Evolutionary conservation across 2,797 vertebrate genomes (phyloP).

Genomic region (Sitta carolinensis): DNA sequence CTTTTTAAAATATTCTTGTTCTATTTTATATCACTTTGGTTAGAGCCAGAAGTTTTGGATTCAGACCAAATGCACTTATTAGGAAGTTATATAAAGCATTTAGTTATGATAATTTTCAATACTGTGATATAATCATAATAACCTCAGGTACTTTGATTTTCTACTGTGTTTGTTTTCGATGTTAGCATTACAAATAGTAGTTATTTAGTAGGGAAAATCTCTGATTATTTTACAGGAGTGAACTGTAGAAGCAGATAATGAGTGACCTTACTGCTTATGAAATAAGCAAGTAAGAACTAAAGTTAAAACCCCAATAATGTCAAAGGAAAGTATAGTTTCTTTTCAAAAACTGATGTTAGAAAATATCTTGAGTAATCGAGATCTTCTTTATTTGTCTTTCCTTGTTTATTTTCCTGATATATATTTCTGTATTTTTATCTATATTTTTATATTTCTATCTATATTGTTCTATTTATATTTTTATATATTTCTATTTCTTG

Average conservation of each 20-base stretch:
- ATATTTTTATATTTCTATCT: conserved; percentile 54
- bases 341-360: conserved; percentile 42
- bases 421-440: conserved; percentile 64
- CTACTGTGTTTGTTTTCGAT: conserved; percentile 3
- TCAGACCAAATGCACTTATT: neutral
- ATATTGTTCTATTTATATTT: neutral
- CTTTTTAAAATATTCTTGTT: neutral
- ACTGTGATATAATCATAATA: neutral
- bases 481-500: neutral
- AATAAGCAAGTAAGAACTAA: neutral
- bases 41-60: conserved; percentile 15
- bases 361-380: neutral
- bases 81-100: conserved; percentile 8
- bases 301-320: neutral
- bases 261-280: neutral
- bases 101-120: conserved; percentile 15
- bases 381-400: conserved; percentile 34
- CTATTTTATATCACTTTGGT: neutral
- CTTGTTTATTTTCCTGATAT: conserved; percentile 55
- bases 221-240: neutral
- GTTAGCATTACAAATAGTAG: conserved; percentile 46
- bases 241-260: neutral
- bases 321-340: neutral
- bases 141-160: neutral
- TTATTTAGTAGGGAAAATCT: conserved; percentile 22